phyloP scores from a whole-genome alignment of 2,888 invertebrate genomes.

The Tetheella fluctuosa region DNA sequence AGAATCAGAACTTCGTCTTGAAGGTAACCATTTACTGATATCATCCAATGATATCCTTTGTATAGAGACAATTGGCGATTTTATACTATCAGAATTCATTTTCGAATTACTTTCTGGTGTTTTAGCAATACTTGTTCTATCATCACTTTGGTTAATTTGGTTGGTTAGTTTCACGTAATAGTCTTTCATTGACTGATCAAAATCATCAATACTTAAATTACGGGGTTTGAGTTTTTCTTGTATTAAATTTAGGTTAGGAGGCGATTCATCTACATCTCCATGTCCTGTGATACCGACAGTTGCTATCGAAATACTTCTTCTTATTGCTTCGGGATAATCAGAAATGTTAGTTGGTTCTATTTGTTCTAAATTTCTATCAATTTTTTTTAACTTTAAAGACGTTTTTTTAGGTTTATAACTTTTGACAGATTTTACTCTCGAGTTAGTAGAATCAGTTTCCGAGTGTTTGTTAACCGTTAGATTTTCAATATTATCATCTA shows the following conservation, averaged over 20 bases:
- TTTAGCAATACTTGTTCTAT: slow-evolving; percentile 17
- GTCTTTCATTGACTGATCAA: slow-evolving; percentile 48
- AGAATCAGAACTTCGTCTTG: slow-evolving; percentile 32
- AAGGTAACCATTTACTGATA: slow-evolving; percentile 46
- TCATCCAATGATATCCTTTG: slow-evolving; percentile 44
- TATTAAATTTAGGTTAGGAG: slow-evolving; percentile 49
- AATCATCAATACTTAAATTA: slow-evolving; percentile 51
- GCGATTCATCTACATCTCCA: slow-evolving; percentile 57
- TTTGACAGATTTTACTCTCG: not conserved
- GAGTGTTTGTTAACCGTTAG: not conserved
- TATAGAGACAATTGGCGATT: slow-evolving; percentile 42
- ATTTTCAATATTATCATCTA: not conserved
- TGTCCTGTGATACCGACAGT: slow-evolving; percentile 67
- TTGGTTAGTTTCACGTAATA: slow-evolving; percentile 53
- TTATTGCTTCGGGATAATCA: slow-evolving; percentile 12
- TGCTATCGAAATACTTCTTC: slow-evolving; percentile 43
- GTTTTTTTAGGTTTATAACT: not conserved
- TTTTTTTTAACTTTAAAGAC: not conserved
- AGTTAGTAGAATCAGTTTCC: not conserved
- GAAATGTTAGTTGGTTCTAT: not conserved
- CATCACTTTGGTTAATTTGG: slow-evolving; percentile 31
- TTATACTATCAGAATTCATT: slow-evolving; percentile 10
- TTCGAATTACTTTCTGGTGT: slow-evolving; percentile 10
- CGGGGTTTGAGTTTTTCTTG: slow-evolving; percentile 45
- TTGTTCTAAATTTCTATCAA: not conserved